Base-by-base conservation (phyloP, 2,797 vertebrate species). In the Distichodus sexfasciatus region DNA sequence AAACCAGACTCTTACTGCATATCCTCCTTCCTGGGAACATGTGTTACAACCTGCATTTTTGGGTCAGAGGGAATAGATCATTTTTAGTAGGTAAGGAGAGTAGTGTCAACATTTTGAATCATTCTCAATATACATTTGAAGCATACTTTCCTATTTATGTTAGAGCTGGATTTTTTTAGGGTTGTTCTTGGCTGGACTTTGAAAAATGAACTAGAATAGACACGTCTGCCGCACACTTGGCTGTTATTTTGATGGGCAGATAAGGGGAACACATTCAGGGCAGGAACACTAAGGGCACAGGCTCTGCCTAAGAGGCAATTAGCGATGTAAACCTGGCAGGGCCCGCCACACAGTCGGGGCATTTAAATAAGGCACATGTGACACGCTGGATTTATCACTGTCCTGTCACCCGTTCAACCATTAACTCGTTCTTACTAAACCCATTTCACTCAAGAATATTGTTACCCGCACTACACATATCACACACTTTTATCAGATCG, bases 21-120 rank as follows among this genome's bases (percentile, higher is more conserved):
- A 59, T 26, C 6, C 19, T 41, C 3, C 12, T 59, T 9, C 6
- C 53, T 65, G 41, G 43, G 51, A 72, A 44, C 11, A 57, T 71
- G 19, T 66, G 31, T 58, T 41, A 6, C 28, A 24, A 14, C 36
- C 4, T 35, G 12, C n/a, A 23, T 51, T 58, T n/a, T 26, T 10
- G 17, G 19, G 35, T 57, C 8, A 57, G 23, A 10, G 47, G 31
- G 50, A 46, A 54, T 55, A 33, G 21, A 23, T 1, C 17, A 23
- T 40, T 66, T 8, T n/a, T 44, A 38, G 24, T 47, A 40, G 17
- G 15, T 14, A 2, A 47, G 17, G n/a, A n/a, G n/a, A n/a, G 31
- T 28, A 24, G 11, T 38, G 40, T 41, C 11, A 7, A 2, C 43
- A n/a, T 2, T 50, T 4, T 48, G 2, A 23, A 2, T 12, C 24